phyloP scores from a whole-genome alignment of 2,888 invertebrate species.

The Dicranocentrus wangi region DNA sequence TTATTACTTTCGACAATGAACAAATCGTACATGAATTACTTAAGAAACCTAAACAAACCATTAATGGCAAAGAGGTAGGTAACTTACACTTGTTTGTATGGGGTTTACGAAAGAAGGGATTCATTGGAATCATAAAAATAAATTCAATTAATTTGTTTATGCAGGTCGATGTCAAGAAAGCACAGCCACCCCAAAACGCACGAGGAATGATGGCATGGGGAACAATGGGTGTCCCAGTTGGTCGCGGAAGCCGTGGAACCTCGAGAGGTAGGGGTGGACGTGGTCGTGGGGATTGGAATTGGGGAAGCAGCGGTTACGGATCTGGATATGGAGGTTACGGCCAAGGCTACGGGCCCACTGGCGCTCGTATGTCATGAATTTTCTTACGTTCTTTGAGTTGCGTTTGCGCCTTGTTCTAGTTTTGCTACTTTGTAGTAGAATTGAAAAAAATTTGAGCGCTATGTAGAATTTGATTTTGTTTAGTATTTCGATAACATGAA shows the following conservation, averaged over 20 bases:
- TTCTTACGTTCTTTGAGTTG: constrained; percentile 61
- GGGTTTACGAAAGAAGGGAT: too few relatives aligned
- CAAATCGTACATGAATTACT: constrained; percentile 93
- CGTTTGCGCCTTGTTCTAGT: constrained; percentile 39
- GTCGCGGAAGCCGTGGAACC: constrained; percentile 71
- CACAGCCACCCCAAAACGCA: constrained; percentile 73
- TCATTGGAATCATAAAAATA: too few relatives aligned
- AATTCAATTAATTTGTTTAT: too few relatives aligned
- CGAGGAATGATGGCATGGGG: constrained; percentile 72
- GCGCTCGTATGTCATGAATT: constrained; percentile 62
- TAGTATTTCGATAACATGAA: not conserved
- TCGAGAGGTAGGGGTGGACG: constrained; percentile 72
- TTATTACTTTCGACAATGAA: constrained; percentile 97
- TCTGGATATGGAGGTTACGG: constrained; percentile 69
- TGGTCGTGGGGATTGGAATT: constrained; percentile 70
- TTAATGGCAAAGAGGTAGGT: constrained; percentile 91
- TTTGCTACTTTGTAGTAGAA: not conserved
- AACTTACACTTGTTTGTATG: not conserved
- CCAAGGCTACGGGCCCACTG: constrained; percentile 69
- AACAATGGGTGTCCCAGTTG: constrained; percentile 68
- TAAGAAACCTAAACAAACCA: constrained; percentile 93
- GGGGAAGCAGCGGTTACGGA: constrained; percentile 72
- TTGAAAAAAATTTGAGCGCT: not conserved
- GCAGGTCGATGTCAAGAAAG: constrained; percentile 72
- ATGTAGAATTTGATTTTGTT: not conserved